Evolutionary conservation across 2,797 vertebrate species (phyloP).

Genomic region (Iguana delicatissima): DNA sequence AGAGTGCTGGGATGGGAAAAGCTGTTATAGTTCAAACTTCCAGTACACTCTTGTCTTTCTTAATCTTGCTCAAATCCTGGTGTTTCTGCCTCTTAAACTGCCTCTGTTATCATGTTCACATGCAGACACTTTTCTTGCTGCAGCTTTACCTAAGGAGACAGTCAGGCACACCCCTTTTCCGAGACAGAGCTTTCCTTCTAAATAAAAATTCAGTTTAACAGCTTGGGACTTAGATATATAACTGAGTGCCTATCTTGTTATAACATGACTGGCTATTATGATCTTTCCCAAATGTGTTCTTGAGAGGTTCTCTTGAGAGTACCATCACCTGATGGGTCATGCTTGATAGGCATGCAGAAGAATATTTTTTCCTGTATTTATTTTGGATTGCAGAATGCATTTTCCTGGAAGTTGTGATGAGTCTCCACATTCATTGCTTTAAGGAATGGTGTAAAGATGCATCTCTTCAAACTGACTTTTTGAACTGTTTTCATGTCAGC

Average conservation of each 20-base stretch:
- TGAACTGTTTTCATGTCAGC: too few species aligned
- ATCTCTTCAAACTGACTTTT: too few species aligned
- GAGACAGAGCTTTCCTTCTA: not conserved
- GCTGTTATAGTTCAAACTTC: not conserved
- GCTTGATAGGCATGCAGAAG: too few species aligned
- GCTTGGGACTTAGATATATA: too few species aligned
- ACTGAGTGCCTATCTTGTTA: too few species aligned
- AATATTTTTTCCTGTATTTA: too few species aligned
- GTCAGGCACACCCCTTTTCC: not conserved
- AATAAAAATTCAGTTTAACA: not conserved
- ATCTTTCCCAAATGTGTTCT: not conserved
- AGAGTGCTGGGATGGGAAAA: not conserved
- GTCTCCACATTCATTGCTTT: too few species aligned
- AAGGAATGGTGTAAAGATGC: too few species aligned
- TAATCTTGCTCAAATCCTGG: not conserved
- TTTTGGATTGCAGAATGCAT: too few species aligned
- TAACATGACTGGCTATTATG: too few species aligned
- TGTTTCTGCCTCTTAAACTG: not conserved
- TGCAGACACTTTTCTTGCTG: not conserved
- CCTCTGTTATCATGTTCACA: not conserved
- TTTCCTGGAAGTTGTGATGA: too few species aligned
- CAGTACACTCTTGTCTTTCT: not conserved
- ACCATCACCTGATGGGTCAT: too few species aligned
- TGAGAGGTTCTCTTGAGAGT: not conserved
- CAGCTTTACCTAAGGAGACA: not conserved